Percentiles rank a stretch among this genome's conserved stretches.
phyloP scores from a whole-genome alignment of 1,140 invertebrate species.

The Muscidifurax raptorellus region DNA sequence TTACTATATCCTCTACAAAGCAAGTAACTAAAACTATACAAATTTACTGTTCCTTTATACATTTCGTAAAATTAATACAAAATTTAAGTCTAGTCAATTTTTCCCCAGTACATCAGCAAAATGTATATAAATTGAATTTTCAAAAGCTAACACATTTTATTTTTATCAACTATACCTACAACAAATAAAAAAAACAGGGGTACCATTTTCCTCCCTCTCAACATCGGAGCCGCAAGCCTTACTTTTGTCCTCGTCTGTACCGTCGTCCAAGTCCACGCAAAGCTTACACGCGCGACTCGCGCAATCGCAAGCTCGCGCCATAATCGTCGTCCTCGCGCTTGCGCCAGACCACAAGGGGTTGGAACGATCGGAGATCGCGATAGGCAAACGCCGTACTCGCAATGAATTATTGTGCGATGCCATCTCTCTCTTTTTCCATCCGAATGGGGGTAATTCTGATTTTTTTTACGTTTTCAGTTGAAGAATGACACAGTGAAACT shows the following conservation, averaged over 20 bases:
- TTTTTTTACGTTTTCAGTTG: neutral
- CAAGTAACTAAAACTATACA: too few species aligned
- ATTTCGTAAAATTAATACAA: too few species aligned
- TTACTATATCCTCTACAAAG: too few species aligned
- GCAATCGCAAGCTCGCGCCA: neutral
- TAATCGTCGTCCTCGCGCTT: conserved; percentile 11
- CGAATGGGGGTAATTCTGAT: neutral
- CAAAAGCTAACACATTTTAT: neutral
- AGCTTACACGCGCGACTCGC: neutral
- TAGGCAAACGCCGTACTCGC: neutral
- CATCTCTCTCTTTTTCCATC: neutral
- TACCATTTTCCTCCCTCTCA: too few species aligned
- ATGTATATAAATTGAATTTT: neutral
- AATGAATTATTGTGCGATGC: neutral
- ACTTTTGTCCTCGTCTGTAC: neutral
- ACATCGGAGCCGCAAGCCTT: neutral
- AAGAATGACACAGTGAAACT: neutral
- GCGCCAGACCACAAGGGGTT: conserved; percentile 4
- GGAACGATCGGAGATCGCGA: conserved; percentile 1
- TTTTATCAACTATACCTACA: too few species aligned
- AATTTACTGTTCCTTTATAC: too few species aligned
- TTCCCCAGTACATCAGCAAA: too few species aligned
- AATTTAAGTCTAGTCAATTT: too few species aligned
- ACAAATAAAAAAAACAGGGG: too few species aligned
- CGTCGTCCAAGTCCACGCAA: neutral